These are phyloP conservation scores for Steatornis caripensis DNA, from an alignment of 2,113 vertebrate species.

Conservation along the genomic window DNA sequence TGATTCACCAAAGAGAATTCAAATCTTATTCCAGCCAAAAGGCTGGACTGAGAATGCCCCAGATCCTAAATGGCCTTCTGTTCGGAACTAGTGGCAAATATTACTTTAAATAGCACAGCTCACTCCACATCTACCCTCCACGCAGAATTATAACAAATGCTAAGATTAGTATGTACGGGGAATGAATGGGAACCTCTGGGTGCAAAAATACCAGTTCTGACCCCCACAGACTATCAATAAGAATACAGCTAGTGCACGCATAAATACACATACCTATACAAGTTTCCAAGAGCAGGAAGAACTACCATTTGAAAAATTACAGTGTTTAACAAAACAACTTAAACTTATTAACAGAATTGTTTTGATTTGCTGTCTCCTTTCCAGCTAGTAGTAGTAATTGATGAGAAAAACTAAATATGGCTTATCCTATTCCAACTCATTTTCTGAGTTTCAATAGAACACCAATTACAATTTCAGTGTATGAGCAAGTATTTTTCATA, in stretches of 20 bases:
- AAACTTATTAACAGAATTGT: not conserved
- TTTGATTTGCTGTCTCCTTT: not conserved
- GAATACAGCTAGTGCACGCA: not conserved
- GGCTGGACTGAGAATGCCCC: not conserved
- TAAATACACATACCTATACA: not conserved
- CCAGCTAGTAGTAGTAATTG: not conserved
- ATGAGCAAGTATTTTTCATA: not conserved
- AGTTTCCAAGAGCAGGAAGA: not conserved
- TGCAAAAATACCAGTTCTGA: not conserved
- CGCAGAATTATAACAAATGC: fast-evolving
- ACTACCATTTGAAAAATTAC: not conserved
- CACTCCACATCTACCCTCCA: not conserved
- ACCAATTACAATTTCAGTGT: not conserved
- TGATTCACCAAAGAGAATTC: not conserved
- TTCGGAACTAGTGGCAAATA: not conserved
- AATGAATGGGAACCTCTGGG: not conserved
- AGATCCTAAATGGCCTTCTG: not conserved
- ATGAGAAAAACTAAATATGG: not conserved
- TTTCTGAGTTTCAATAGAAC: not conserved
- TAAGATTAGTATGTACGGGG: not conserved
- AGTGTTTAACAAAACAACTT: not conserved
- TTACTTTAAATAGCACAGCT: not conserved
- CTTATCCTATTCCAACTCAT: not conserved
- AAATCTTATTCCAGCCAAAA: not conserved
- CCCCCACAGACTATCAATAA: not conserved